phyloP scores from a whole-genome alignment of 1,140 invertebrate genomes.

The Condylostylus longicornis region DNA sequence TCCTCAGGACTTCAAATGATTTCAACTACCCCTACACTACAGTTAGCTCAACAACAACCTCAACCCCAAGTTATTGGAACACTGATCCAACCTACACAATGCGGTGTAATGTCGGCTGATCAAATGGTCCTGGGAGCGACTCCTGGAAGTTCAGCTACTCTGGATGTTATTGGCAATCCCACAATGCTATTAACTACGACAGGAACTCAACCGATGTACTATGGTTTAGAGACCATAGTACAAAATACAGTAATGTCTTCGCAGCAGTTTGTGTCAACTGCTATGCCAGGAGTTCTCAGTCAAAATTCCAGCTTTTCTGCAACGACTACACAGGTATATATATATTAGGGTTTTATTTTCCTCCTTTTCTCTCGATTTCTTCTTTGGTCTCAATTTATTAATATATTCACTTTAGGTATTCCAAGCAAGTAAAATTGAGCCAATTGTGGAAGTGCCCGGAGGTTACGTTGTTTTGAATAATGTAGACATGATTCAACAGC shows the following conservation, averaged over 20 bases:
- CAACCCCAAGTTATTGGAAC: constrained; percentile 35
- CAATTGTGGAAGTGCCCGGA: constrained; percentile 53
- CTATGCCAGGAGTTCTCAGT: constrained; percentile 57
- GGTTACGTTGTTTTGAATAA: constrained; percentile 57
- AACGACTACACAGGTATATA: constrained; percentile 51
- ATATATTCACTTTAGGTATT: constrained; percentile 36
- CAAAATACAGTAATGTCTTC: constrained; percentile 74
- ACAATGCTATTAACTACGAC: constrained; percentile 45
- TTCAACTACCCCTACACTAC: constrained; percentile 7
- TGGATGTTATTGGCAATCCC: constrained; percentile 52
- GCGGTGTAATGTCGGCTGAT: constrained; percentile 38
- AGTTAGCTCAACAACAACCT: constrained; percentile 7
- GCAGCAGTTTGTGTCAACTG: constrained; percentile 61
- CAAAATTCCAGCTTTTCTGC: constrained; percentile 63
- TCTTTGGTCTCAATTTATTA: background rate
- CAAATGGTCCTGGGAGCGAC: constrained; percentile 48
- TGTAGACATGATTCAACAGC: constrained; percentile 18
- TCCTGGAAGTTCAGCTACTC: constrained; percentile 42
- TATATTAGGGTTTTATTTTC: background rate
- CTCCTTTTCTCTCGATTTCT: background rate
- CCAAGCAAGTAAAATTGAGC: constrained; percentile 67
- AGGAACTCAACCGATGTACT: constrained; percentile 61
- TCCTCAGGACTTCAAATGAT: constrained; percentile 23
- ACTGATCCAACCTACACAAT: constrained; percentile 44
- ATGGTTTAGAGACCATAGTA: constrained; percentile 66